A percentile compares a stretch with the other conserved stretches of the same genome.
phyloP scores from a whole-genome alignment of 1,140 invertebrate genomes.

The Panulirus ornatus region DNA sequence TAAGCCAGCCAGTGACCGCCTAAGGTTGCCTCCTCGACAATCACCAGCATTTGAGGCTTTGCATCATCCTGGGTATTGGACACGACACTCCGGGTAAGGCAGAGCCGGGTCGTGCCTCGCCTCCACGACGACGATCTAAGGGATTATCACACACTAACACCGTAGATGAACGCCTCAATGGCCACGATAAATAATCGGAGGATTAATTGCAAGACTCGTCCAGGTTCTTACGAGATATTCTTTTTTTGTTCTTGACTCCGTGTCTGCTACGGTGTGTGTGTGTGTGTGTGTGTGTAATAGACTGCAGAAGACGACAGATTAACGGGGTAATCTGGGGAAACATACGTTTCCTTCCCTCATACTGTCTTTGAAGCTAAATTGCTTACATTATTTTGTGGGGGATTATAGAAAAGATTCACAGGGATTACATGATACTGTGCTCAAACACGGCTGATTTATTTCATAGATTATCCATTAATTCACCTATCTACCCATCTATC shows the following conservation, averaged over 20 bases:
- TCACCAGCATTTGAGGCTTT: constrained; percentile 7
- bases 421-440: too few species aligned
- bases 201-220: constrained; percentile 5
- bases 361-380: too few species aligned
- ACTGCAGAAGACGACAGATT: too few species aligned
- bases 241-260: background rate
- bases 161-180: constrained; percentile 4
- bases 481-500: too few species aligned
- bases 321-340: too few species aligned
- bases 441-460: too few species aligned
- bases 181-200: constrained; percentile 13
- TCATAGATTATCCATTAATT: too few species aligned
- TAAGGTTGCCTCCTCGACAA: constrained; percentile 2
- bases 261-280: background rate
- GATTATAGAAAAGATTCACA: too few species aligned
- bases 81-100: background rate
- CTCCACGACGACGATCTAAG: background rate
- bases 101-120: background rate
- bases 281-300: background rate
- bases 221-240: background rate
- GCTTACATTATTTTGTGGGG: too few species aligned
- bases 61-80: background rate
- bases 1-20: constrained; percentile 29
- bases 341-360: too few species aligned
- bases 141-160: background rate